Conservation (phyloP, 2,888 invertebrate genomes). For the Lepidocyrtinus sp. region DNA sequence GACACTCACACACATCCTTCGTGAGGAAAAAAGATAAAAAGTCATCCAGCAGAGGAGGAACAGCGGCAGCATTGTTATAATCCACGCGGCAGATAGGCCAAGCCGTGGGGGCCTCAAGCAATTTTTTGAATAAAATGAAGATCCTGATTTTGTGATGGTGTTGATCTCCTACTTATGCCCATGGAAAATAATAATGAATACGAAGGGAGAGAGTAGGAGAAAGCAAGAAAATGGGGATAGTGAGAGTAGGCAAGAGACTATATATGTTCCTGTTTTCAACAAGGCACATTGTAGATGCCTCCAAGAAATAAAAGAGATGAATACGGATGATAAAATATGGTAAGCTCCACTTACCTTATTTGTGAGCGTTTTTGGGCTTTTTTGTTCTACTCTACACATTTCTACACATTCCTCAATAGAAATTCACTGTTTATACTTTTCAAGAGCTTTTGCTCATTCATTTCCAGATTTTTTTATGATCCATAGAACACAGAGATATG, state of each 20-base stretch:
- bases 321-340: constrained; percentile 8
- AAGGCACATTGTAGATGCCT: background rate
- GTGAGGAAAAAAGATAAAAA: background rate
- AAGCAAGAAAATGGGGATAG: background rate
- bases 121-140: constrained; percentile 54
- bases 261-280: too few species aligned
- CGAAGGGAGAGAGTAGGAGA: background rate
- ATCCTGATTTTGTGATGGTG: constrained; percentile 47
- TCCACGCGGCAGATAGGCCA: background rate
- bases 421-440: too few species aligned
- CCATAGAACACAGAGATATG: background rate
- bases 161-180: constrained; percentile 24
- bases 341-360: constrained; percentile 9
- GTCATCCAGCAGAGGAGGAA: background rate
- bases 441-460: background rate
- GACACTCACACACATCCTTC: background rate
- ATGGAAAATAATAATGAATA: background rate
- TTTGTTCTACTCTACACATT: background rate
- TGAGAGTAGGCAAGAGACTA: too few species aligned
- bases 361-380: background rate
- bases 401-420: too few species aligned
- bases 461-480: background rate
- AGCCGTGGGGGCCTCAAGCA: constrained; percentile 38
- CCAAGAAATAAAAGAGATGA: background rate
- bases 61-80: background rate